phyloP scores from a whole-genome alignment of 2,113 vertebrate genomes.

The Phalacrocorax pelagicus region DNA sequence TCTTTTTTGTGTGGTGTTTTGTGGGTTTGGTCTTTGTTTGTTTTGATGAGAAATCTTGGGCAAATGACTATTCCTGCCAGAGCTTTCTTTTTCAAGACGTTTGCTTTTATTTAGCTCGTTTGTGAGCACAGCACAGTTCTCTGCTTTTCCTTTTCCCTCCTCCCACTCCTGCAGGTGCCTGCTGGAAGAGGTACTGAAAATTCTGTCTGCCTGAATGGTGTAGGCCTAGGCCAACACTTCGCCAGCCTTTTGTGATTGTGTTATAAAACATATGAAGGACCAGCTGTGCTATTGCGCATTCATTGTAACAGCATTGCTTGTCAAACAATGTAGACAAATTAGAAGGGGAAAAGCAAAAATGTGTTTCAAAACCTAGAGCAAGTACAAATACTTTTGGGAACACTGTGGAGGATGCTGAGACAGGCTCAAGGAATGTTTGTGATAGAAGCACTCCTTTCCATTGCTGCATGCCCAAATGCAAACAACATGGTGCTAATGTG shows the following conservation, averaged over 20 bases:
- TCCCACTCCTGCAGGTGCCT: not conserved
- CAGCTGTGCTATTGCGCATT: not conserved
- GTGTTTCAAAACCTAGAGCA: not conserved
- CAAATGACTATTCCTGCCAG: not conserved
- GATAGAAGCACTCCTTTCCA: not conserved
- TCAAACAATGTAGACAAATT: not conserved
- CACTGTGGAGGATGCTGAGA: not conserved
- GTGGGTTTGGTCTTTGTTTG: not conserved
- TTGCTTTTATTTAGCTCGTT: not conserved
- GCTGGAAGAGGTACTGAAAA: not conserved
- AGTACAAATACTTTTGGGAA: not conserved
- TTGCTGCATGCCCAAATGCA: not conserved
- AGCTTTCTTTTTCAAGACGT: not conserved
- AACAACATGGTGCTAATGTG: not conserved
- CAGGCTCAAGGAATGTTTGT: not conserved
- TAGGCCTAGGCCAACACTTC: not conserved
- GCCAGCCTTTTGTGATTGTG: not conserved
- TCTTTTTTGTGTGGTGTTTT: not conserved
- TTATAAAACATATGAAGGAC: not conserved
- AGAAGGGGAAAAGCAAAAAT: not conserved
- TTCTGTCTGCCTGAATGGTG: not conserved
- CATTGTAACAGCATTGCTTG: not conserved
- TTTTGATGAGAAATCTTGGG: not conserved
- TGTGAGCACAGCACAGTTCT: rapidly evolving
- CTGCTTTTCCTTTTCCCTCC: not conserved